phyloP scores from a whole-genome alignment of 2,888 invertebrate genomes.

The Apoda limacodes region DNA sequence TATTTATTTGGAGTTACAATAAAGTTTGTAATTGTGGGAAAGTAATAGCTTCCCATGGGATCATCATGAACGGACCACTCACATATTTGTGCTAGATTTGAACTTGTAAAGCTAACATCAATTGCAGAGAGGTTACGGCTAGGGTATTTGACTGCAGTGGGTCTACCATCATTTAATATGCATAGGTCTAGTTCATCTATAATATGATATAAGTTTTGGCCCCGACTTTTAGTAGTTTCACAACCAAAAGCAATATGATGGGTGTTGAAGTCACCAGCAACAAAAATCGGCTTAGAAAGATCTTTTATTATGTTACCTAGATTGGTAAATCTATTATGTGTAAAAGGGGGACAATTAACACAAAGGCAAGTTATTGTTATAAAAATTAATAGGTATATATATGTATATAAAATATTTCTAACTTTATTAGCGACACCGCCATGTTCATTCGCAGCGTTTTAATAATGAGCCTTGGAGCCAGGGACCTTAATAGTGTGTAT shows the following conservation, averaged over 20 bases:
- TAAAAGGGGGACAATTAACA: conserved; percentile 13
- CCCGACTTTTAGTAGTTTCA: conserved; percentile 7
- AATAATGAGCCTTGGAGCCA: too few species aligned
- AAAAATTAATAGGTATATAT: too few species aligned
- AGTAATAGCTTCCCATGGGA: conserved; percentile 14
- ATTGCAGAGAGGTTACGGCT: conserved; percentile 8
- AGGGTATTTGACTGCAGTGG: conserved; percentile 8
- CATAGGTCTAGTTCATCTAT: conserved; percentile 15
- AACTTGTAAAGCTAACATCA: conserved; percentile 5
- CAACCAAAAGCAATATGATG: conserved; percentile 19
- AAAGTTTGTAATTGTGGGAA: conserved; percentile 11
- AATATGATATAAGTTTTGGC: conserved; percentile 9
- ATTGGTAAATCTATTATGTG: not conserved
- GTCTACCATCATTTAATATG: conserved; percentile 10
- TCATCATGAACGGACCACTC: conserved; percentile 11
- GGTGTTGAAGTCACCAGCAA: conserved; percentile 16
- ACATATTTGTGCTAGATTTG: conserved; percentile 6
- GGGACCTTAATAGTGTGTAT: too few species aligned
- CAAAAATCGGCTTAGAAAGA: conserved; percentile 8
- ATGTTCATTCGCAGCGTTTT: too few species aligned
- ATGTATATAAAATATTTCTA: too few species aligned
- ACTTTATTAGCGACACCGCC: too few species aligned
- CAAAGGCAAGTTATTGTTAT: conserved; percentile 9
- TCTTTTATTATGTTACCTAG: conserved; percentile 3
- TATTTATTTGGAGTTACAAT: conserved; percentile 7